Evolutionary conservation across 1,140 invertebrate genomes (phyloP).

Genomic region (Mamestra configurata): DNA sequence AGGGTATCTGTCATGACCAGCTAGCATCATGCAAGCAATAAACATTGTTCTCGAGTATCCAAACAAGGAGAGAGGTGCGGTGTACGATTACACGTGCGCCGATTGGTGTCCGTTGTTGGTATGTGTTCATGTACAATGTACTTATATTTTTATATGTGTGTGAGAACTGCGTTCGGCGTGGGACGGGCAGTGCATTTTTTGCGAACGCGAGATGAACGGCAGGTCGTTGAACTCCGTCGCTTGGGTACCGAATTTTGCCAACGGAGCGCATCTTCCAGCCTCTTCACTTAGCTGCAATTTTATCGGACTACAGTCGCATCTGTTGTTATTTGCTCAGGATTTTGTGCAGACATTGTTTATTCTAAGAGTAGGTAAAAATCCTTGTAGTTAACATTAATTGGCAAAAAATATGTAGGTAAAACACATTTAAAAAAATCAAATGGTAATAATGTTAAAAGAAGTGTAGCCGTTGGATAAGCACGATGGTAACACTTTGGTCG

Average conservation of each 20-base stretch:
- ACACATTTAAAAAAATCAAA: background rate
- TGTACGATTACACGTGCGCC: conserved; percentile 71
- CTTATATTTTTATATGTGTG: conserved; percentile 69
- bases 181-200: conserved; percentile 87
- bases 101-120: conserved; percentile 70
- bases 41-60: conserved; percentile 67
- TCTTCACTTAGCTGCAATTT: conserved; percentile 61
- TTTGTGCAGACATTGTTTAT: too few relatives aligned
- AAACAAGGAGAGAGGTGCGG: conserved; percentile 67
- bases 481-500: conserved; percentile 48
- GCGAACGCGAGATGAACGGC: conserved; percentile 81
- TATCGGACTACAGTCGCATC: conserved; percentile 36
- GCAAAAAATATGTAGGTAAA: background rate
- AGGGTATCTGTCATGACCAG: conserved; percentile 12
- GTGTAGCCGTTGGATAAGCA: conserved; percentile 21
- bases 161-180: conserved; percentile 80
- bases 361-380: background rate
- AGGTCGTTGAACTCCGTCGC: conserved; percentile 79
- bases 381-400: background rate
- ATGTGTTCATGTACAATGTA: conserved; percentile 64
- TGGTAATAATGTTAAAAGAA: conserved; percentile 1
- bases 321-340: background rate
- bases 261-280: conserved; percentile 76
- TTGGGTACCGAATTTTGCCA: conserved; percentile 81
- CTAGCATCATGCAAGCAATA: conserved; percentile 57